Evolutionary conservation across 2,113 vertebrate genomes (phyloP), one percentile per base, ranked within the genome.

Genomic region (Rhea americana): DNA sequence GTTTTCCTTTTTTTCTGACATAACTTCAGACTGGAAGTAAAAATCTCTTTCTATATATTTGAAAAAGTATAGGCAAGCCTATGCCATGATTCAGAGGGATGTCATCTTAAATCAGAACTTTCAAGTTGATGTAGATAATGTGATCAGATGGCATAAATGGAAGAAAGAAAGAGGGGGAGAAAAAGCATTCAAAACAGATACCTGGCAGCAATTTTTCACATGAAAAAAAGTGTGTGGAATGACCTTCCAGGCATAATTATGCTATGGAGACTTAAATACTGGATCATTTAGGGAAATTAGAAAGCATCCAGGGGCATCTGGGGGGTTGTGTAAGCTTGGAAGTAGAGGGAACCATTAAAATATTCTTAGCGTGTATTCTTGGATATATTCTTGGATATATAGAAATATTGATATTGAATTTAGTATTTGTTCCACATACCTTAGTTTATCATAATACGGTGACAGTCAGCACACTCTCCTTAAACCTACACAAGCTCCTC

Each of bases 41-140:
- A 84, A 84, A 21, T 59, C 5, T 73, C 10, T 79, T 82, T 87
- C 12, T 41, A 6, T 85, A 2, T n/a, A 51, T 41, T 73, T 90
- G 47, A 37, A 76, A 83, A 89, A 66, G 71, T 89, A n/a, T 32
- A 9, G 32, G 79, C 91, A 94, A 93, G 77, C 70, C 73, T 85
- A 92, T 86, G 30, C 21, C 18, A 22, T 91, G 68, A 94, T 95
- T 95, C 87, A 94, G 78, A 85, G 45, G 43, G 93, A 97, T 93
- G 92, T 95, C 86, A 84, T 96, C 85, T 94, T 95, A 94, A 95
- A 97, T 97, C 93, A 94, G 58, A 78, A 55, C 28, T 91, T 93
- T 93, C 83, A 91, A 87, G 51, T 77, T 89, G 77, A 72, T 89
- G 12, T 66, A 94, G 91, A 61, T 96, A 93, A 97, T 93, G 72